A percentile compares a stretch with the other conserved stretches of the same genome.
These are phyloP conservation scores for Zoanthus solanderi DNA, from an alignment of 92 coral and sea anemone genomes.

Conservation along the genomic window DNA sequence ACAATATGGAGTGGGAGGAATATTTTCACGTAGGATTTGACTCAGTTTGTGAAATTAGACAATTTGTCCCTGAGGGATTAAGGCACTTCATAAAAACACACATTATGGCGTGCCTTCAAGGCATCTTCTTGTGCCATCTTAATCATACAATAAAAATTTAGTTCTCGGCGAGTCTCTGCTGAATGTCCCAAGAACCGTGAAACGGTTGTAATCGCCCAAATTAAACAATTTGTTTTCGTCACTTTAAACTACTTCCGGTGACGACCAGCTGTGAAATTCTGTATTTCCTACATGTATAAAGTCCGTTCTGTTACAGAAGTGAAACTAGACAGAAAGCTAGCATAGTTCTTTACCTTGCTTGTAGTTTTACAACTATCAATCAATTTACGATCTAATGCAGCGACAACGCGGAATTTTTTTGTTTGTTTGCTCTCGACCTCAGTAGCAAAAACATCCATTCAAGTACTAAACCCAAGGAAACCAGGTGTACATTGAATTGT, in stretches of 20 bases:
- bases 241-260: constrained; percentile 30
- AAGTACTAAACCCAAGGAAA: neutral
- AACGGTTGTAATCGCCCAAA: constrained; percentile 18
- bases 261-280: constrained; percentile 17
- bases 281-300: neutral
- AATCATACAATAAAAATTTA: neutral
- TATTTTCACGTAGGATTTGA: constrained; percentile 46
- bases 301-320: constrained; percentile 4
- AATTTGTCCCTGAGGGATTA: constrained; percentile 22
- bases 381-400: neutral
- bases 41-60: constrained; percentile 1
- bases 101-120: neutral
- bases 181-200: neutral
- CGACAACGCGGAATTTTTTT: neutral
- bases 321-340: neutral
- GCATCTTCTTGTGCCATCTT: neutral
- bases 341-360: neutral
- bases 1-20: constrained; percentile 35
- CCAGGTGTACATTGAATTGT: neutral
- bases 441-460: neutral
- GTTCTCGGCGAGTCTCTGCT: neutral
- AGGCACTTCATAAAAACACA: neutral
- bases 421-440: neutral
- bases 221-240: constrained; percentile 8
- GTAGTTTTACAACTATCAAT: neutral